Evolutionary conservation across 1,140 invertebrate genomes (phyloP), one percentile per base, ranked within the genome.

Genomic region (Drosophila prosaltans): DNA sequence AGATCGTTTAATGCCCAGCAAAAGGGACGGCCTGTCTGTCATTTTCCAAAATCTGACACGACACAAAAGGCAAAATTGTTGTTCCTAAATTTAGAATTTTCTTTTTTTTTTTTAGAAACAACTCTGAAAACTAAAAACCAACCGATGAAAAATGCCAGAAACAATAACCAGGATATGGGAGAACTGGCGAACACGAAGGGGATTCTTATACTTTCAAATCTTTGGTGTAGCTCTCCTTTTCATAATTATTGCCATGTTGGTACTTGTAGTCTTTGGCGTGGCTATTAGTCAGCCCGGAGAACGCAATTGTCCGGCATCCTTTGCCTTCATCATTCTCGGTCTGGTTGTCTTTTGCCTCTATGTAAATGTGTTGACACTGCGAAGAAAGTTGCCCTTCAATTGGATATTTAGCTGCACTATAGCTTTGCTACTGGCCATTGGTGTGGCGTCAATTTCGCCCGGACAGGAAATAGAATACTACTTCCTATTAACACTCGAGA

Each of bases 381-480:
- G 73, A 10, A 68, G 58, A 11, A 61, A 48, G 24, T 78, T 41
- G 8, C 80, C 76, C 6, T 0, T 26, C 28, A 74, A 88, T 6
- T 88, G 83, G 83, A 26, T 83, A 3, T 1, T 54, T 6, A 65
- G 65, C 65, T 51, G 16, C n/a, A 0, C 2, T 16, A 39, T 76
- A 8, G 80, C 65, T 2, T 11, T 55, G 7, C 11, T 63, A 0
- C 36, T 83, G 30, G n/a, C 41, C 1, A 0, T 83, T 21, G 80
- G 61, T 30, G 26, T 57, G 9, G 69, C 60, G 7, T 69, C 65
- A 0, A 3, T 71, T 0, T 7, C 77, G 10, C 0, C 2, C 2
- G 11, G 24, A 3, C 51, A 74, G 51, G 32, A 26, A 0, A 4
- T 26, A 2, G 7, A 9, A 0, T 16, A 40, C 1, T 11, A 54